Evolutionary conservation across 2,888 invertebrate species (phyloP).

Genomic region (Dusona sp.): DNA sequence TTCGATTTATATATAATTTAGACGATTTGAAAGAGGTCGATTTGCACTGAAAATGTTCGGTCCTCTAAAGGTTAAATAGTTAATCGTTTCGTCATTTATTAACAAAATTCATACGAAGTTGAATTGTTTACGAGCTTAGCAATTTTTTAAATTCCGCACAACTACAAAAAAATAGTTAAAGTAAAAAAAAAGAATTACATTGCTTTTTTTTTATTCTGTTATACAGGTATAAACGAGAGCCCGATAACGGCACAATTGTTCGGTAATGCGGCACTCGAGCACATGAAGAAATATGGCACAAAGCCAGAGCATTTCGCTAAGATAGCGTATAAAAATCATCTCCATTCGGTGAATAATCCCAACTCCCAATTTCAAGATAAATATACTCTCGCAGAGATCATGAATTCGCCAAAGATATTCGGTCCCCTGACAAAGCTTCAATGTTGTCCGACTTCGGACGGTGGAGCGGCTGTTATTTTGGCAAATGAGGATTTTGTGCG

Average conservation of each 20-base stretch:
- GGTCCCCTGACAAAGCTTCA: constrained; percentile 98
- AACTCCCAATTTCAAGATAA: constrained; percentile 97
- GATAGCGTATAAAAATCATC: constrained; percentile 99
- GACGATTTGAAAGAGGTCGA: too few relatives aligned
- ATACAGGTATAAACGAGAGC: constrained; percentile 88
- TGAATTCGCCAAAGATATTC: constrained; percentile 94
- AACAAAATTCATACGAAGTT: background rate
- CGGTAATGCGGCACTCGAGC: constrained; percentile 97
- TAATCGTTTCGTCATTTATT: background rate
- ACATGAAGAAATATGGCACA: constrained; percentile 98
- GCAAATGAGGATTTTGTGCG: constrained; percentile 96
- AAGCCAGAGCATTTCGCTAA: constrained; percentile 97
- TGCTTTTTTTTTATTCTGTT: background rate
- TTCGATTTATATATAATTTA: too few relatives aligned
- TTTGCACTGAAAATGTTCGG: too few relatives aligned
- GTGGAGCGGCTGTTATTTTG: constrained; percentile 96
- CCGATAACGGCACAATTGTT: constrained; percentile 98
- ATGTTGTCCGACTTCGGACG: constrained; percentile 99
- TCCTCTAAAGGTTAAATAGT: too few relatives aligned
- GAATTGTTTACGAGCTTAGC: too few relatives aligned
- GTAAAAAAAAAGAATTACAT: background rate
- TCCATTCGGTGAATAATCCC: constrained; percentile 98
- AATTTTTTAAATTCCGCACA: too few relatives aligned
- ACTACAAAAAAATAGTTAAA: background rate
- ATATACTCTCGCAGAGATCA: constrained; percentile 95